Evolutionary conservation across 2,888 invertebrate species (phyloP).

Genomic region (Drosophila algonquin): DNA sequence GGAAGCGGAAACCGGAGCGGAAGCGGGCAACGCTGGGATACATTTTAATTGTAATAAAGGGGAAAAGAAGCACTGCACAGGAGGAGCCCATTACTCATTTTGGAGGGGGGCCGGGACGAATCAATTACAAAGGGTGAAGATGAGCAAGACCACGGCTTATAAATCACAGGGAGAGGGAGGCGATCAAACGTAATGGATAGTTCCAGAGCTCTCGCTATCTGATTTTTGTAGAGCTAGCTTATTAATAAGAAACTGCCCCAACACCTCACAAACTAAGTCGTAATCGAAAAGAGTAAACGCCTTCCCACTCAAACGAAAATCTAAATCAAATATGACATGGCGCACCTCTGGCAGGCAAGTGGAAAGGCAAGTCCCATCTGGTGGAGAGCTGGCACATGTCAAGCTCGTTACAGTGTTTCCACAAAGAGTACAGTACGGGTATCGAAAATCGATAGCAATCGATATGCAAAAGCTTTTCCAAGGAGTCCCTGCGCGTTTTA

Average conservation of each 20-base stretch:
- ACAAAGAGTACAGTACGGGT: constrained; percentile 5
- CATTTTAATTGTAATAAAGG: constrained; percentile 35
- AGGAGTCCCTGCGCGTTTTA: constrained; percentile 14
- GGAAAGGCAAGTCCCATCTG: neutral
- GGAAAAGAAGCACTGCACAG: neutral
- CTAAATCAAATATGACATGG: too few species aligned
- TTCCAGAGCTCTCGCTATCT: too few species aligned
- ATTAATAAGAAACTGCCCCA: too few species aligned
- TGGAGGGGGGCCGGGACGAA: neutral
- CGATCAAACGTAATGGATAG: too few species aligned
- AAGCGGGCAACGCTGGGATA: neutral
- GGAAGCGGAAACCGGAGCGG: neutral
- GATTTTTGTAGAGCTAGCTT: too few species aligned
- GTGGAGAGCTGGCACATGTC: neutral
- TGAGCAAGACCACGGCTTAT: neutral
- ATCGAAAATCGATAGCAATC: constrained; percentile 27
- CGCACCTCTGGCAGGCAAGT: too few species aligned
- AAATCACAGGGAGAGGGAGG: neutral
- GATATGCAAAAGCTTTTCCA: constrained; percentile 11
- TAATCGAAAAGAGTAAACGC: too few species aligned
- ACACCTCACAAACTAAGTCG: too few species aligned
- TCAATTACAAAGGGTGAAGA: neutral
- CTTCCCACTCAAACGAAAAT: too few species aligned
- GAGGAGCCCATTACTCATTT: neutral
- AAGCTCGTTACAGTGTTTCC: neutral